Evolutionary conservation across 2,797 vertebrate genomes (phyloP).

Genomic region (Gila robusta): DNA sequence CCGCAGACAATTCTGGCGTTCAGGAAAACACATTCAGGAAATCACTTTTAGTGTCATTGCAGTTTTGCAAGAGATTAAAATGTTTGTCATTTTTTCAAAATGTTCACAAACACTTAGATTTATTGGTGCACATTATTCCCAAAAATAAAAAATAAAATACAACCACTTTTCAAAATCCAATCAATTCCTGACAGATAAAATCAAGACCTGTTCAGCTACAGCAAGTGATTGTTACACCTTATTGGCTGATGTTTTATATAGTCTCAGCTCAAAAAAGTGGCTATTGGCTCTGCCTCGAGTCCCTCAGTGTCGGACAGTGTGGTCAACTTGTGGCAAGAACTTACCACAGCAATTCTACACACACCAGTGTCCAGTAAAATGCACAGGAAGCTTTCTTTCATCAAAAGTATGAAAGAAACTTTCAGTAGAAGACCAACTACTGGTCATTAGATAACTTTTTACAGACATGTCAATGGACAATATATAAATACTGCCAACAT

Average conservation of each 20-base stretch:
- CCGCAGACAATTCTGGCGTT: conserved; percentile 3
- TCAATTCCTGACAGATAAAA: background rate
- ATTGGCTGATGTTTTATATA: conserved; percentile 1
- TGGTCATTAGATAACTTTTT: background rate
- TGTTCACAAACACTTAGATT: background rate
- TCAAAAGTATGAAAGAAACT: background rate
- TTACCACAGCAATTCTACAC: conserved; percentile 24
- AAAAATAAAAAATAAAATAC: background rate
- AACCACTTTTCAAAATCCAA: conserved; percentile 6
- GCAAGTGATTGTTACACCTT: background rate
- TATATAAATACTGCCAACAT: background rate
- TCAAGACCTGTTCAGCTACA: background rate
- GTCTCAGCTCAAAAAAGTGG: background rate
- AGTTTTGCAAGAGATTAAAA: conserved; percentile 22
- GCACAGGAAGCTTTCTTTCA: background rate
- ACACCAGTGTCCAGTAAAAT: background rate
- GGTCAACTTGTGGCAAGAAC: conserved; percentile 4
- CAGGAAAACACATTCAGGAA: conserved; percentile 29
- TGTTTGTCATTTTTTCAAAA: conserved; percentile 4
- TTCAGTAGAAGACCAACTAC: background rate
- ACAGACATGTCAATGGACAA: background rate
- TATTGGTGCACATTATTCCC: conserved; percentile 5
- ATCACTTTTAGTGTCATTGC: conserved; percentile 3
- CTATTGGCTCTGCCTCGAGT: background rate
- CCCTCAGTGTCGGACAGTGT: background rate